Conservation (phyloP, 2,113 vertebrate genomes). For the Sphyrna mokarran region DNA sequence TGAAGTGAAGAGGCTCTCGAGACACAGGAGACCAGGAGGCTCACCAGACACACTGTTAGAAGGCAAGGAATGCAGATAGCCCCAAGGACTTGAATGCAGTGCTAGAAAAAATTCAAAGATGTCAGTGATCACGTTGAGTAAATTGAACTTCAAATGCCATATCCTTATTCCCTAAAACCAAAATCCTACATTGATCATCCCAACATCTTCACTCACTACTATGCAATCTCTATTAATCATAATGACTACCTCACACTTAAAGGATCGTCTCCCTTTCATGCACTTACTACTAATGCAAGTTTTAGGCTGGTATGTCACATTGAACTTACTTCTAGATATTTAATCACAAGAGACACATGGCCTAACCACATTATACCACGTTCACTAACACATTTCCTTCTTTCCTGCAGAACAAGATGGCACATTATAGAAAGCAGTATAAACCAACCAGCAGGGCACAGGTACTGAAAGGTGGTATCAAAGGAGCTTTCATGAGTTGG, state of each 20-base stretch:
- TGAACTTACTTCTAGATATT: too few species aligned
- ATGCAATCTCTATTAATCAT: too few species aligned
- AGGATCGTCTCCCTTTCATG: background rate
- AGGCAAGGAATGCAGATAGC: background rate
- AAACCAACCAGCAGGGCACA: too few species aligned
- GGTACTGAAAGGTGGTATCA: background rate
- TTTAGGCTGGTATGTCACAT: background rate
- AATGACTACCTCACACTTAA: background rate
- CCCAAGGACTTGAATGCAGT: background rate
- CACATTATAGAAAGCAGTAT: too few species aligned
- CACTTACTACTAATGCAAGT: background rate
- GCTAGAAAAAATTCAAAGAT: background rate
- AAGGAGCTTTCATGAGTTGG: too few species aligned
- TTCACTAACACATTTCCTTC: too few species aligned
- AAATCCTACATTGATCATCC: background rate
- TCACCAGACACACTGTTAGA: background rate
- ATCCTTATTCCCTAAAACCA: background rate
- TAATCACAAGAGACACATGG: too few species aligned
- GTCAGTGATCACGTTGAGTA: background rate
- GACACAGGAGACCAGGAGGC: background rate
- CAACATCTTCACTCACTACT: background rate
- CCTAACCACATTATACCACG: too few species aligned
- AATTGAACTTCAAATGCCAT: background rate
- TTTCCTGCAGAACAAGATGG: too few species aligned
- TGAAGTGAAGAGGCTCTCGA: background rate